A percentile compares a stretch with the other conserved stretches of the same genome.
Conservation (phyloP, 1,140 invertebrate species). For the Oryctes rhinoceros region DNA sequence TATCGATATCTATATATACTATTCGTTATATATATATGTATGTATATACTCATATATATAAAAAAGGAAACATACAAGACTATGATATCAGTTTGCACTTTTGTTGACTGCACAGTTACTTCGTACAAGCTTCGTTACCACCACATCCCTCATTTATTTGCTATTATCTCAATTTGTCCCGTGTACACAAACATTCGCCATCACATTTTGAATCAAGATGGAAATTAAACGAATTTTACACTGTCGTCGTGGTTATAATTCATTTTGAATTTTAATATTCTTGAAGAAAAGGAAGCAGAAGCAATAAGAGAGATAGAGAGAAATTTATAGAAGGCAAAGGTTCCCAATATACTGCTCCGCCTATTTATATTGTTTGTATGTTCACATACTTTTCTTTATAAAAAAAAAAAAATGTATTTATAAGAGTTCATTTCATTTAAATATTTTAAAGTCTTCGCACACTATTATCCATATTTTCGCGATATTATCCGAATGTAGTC, state of each 20-base stretch:
- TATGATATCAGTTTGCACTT: constrained; percentile 42
- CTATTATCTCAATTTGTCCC: constrained; percentile 10
- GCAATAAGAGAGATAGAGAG: constrained; percentile 37
- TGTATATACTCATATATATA: constrained; percentile 51
- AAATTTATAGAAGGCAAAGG: constrained; percentile 8
- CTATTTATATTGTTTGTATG: constrained; percentile 14
- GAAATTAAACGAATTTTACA: constrained; percentile 35
- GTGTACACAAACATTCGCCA: constrained; percentile 12
- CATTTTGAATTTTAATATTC: constrained; percentile 19
- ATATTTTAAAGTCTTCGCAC: constrained; percentile 21
- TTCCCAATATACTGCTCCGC: constrained; percentile 20
- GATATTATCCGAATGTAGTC: constrained; percentile 24
- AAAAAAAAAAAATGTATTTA: neutral
- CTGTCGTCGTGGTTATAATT: neutral
- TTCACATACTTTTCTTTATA: constrained; percentile 5
- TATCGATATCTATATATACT: constrained; percentile 47
- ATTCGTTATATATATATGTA: constrained; percentile 57
- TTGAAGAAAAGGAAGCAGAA: constrained; percentile 35
- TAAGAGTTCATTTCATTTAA: constrained; percentile 30
- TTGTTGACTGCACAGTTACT: constrained; percentile 39
- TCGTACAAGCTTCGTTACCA: constrained; percentile 22
- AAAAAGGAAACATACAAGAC: constrained; percentile 46
- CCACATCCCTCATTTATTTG: constrained; percentile 27
- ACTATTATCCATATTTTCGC: neutral
- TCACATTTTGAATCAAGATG: constrained; percentile 28